These are phyloP conservation scores for Leptinotarsa lineolata DNA, from an alignment of 1,140 invertebrate genomes.

Conservation along the genomic window DNA sequence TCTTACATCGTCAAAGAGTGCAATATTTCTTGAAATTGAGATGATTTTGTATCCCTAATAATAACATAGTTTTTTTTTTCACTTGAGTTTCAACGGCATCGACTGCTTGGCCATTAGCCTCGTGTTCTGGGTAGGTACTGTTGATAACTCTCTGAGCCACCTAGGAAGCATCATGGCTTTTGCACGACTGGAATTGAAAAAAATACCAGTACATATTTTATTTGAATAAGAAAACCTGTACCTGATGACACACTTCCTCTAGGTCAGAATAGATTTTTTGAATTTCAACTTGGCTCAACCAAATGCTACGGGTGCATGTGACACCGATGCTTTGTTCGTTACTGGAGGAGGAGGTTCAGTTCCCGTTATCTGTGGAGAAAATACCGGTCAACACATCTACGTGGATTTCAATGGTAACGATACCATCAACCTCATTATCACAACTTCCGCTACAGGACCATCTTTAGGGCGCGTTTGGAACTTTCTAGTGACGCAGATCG, in stretches of 20 bases:
- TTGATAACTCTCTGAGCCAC: too few species aligned
- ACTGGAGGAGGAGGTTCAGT: conserved; percentile 68
- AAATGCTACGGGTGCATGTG: conserved; percentile 71
- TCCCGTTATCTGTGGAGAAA: conserved; percentile 80
- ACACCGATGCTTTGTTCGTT: conserved; percentile 71
- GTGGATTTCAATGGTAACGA: conserved; percentile 73
- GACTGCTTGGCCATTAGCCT: too few species aligned
- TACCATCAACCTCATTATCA: conserved; percentile 71
- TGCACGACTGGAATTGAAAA: neutral
- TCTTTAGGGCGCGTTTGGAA: conserved; percentile 72
- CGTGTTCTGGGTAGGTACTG: too few species aligned
- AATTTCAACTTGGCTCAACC: conserved; percentile 75
- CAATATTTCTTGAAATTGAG: neutral
- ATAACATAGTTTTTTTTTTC: too few species aligned
- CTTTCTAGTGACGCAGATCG: conserved; percentile 74
- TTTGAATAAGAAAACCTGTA: neutral
- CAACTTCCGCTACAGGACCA: conserved; percentile 62
- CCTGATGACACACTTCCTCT: conserved; percentile 40
- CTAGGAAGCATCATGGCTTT: too few species aligned
- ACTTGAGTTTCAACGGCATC: too few species aligned
- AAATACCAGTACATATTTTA: neutral
- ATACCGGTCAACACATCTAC: conserved; percentile 80
- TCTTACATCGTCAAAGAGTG: neutral
- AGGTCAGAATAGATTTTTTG: conserved; percentile 78
- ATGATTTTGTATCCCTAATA: neutral